Percentiles rank a stretch among this genome's conserved stretches.
Evolutionary conservation across 53 echinoderm and acorn worm genomes (phyloP).

Genomic region (Actinopyga echinites): DNA sequence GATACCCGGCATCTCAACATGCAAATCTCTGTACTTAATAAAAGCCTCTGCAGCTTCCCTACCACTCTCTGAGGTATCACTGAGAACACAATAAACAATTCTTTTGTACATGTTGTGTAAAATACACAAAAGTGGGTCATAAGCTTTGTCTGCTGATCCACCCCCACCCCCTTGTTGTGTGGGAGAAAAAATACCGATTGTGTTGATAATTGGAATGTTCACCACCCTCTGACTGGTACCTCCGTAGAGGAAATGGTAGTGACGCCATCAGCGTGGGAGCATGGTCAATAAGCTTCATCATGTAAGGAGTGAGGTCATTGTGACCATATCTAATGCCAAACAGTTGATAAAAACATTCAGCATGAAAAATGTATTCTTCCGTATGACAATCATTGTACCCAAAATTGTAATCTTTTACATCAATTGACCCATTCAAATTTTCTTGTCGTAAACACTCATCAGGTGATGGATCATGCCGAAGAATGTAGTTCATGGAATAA

Average conservation of each 20-base stretch:
- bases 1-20: neutral
- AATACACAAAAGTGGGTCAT: neutral
- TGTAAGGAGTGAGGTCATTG: neutral
- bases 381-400: neutral
- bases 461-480: neutral
- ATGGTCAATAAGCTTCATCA: neutral
- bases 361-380: neutral
- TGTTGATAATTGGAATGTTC: neutral
- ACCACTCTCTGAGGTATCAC: neutral
- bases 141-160: neutral
- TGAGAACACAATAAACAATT: neutral
- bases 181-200: neutral
- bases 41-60: neutral
- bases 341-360: neutral
- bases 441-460: neutral
- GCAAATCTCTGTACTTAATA: neutral
- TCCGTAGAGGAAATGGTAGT: neutral
- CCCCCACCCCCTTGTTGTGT: too few relatives aligned
- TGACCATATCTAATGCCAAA: neutral
- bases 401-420: neutral
- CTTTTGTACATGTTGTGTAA: neutral
- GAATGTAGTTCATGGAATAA: neutral
- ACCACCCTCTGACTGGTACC: neutral
- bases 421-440: neutral
- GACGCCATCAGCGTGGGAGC: neutral